Percentiles rank a stretch among this genome's conserved stretches.
These are phyloP conservation scores for Morus bassanus DNA, from an alignment of 2,797 vertebrate genomes.

Conservation along the genomic window DNA sequence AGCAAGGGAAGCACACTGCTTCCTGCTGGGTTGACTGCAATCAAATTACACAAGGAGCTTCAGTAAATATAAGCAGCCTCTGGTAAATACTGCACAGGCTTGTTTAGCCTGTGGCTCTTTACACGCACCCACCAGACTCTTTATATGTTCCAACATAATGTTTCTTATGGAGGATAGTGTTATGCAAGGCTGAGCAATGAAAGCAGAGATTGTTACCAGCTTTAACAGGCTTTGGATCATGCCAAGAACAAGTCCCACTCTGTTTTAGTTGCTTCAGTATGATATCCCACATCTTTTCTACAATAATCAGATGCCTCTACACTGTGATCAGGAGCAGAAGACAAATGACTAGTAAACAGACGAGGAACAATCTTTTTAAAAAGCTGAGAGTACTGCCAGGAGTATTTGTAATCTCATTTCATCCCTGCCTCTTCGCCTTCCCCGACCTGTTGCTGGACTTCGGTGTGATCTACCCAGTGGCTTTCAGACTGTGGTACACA, in stretches of 20 bases:
- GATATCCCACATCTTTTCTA: constrained; percentile 41
- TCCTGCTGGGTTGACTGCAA: neutral
- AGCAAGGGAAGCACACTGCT: rapidly evolving
- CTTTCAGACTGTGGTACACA: neutral
- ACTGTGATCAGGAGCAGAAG: neutral
- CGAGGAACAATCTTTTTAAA: neutral
- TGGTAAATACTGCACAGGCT: constrained; percentile 52
- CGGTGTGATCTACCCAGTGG: neutral
- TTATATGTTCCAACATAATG: constrained; percentile 1
- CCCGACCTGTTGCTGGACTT: neutral
- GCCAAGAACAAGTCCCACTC: constrained; percentile 41
- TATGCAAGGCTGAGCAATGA: constrained; percentile 51
- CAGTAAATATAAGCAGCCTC: neutral
- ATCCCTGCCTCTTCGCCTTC: neutral
- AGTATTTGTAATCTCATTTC: neutral
- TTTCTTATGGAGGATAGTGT: neutral
- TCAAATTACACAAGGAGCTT: neutral
- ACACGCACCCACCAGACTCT: constrained; percentile 53
- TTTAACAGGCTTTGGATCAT: constrained; percentile 9
- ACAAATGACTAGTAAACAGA: constrained; percentile 34
- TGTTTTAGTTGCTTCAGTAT: constrained; percentile 30
- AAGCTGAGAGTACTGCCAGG: neutral
- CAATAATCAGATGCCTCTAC: constrained; percentile 52
- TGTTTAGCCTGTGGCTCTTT: constrained; percentile 64
- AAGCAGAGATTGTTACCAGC: constrained; percentile 41